Evolutionary conservation across 2,113 vertebrate species (phyloP).

Genomic region (Gobiocypris rarus): DNA sequence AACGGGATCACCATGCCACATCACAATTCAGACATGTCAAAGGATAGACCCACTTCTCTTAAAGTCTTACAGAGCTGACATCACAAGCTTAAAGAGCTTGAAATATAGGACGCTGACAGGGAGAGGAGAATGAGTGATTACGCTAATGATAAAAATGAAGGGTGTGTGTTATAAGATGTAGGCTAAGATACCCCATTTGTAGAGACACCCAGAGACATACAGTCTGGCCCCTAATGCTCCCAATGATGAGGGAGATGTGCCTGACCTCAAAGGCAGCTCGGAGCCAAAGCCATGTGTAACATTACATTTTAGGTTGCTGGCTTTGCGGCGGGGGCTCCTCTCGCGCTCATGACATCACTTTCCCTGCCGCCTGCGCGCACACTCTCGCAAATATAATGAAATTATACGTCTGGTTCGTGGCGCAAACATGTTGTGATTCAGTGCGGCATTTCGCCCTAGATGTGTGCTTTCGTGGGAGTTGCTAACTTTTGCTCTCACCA

Average conservation of each 20-base stretch:
- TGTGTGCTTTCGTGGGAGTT: conserved; percentile 14
- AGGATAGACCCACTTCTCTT: conserved; percentile 34
- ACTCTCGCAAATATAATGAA: conserved; percentile 53
- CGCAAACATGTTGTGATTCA: conserved; percentile 57
- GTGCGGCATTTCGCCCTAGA: conserved; percentile 30
- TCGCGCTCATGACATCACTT: conserved; percentile 54
- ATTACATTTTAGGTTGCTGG: conserved; percentile 37
- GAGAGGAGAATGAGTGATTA: conserved; percentile 41
- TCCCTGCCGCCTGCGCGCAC: conserved; percentile 36
- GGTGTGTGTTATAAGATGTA: conserved; percentile 50
- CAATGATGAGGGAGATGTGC: conserved; percentile 56
- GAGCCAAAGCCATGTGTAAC: conserved; percentile 44
- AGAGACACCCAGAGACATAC: conserved; percentile 60
- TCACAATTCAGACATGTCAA: conserved; percentile 32
- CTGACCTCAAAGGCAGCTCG: conserved; percentile 34
- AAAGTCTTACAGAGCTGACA: conserved; percentile 28
- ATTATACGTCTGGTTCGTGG: conserved; percentile 61
- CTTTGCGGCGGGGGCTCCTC: conserved; percentile 48
- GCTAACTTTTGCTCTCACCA: background rate
- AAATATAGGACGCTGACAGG: conserved; percentile 32
- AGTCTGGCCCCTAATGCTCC: conserved; percentile 58
- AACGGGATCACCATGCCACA: conserved; percentile 50
- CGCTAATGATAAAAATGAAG: conserved; percentile 41
- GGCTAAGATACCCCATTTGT: conserved; percentile 46
- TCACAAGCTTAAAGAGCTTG: conserved; percentile 6